A percentile compares a stretch with the other conserved stretches of the same genome.
Conservation (phyloP, 2,113 vertebrate genomes). For the Osmerus mordax region DNA sequence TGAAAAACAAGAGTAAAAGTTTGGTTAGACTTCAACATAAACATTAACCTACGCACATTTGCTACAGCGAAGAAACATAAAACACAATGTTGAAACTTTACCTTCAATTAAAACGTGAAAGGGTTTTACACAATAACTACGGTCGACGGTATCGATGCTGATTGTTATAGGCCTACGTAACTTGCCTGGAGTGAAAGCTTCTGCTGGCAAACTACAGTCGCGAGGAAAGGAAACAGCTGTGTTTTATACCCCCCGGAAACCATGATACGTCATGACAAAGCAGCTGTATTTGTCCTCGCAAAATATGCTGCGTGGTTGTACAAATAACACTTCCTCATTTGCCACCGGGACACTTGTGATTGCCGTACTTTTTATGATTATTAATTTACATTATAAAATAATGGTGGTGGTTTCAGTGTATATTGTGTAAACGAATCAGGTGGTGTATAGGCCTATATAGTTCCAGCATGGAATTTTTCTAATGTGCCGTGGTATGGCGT, state of each 20-base stretch:
- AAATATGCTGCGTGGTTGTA: neutral
- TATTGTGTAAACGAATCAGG: too few relatives aligned
- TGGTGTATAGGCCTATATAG: too few relatives aligned
- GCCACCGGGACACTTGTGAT: too few relatives aligned
- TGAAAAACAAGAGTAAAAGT: slow-evolving; percentile 44
- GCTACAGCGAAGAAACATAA: neutral
- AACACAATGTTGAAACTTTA: slow-evolving; percentile 7
- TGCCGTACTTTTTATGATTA: too few relatives aligned
- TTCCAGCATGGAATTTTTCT: too few relatives aligned
- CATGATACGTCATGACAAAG: slow-evolving; percentile 46
- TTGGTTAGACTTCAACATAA: neutral
- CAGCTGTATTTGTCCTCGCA: slow-evolving; percentile 24
- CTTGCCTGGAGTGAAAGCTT: neutral
- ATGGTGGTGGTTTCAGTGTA: too few relatives aligned
- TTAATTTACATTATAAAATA: too few relatives aligned
- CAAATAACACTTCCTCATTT: too few relatives aligned
- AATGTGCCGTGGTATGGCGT: too few relatives aligned
- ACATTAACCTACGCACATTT: neutral
- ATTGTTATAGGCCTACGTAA: too few relatives aligned
- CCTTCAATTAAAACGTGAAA: neutral
- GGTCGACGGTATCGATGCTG: neutral
- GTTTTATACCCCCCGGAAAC: slow-evolving; percentile 43
- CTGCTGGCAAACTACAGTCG: slow-evolving; percentile 1
- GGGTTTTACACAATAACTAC: neutral
- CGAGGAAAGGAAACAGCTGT: neutral